A percentile compares a stretch with the other conserved stretches of the same genome.
These are phyloP conservation scores for Eledone cirrhosa DNA, from an alignment of 2,888 invertebrate species.

Conservation along the genomic window DNA sequence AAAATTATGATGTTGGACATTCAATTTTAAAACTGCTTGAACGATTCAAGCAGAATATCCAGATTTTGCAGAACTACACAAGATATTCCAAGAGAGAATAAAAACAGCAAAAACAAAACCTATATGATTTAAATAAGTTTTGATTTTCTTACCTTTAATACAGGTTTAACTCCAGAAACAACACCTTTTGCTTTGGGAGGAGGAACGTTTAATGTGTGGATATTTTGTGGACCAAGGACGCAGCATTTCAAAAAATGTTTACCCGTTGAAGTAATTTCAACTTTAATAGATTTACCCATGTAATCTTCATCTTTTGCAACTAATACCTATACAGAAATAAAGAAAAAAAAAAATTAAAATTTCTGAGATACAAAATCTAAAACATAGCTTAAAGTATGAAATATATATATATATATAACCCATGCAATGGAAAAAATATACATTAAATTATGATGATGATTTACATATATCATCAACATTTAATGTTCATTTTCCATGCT, in stretches of 20 bases:
- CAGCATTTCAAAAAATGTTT: conserved; percentile 68
- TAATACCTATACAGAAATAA: conserved; percentile 71
- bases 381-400: not conserved
- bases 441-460: too few relatives aligned
- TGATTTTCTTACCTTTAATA: not conserved
- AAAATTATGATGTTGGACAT: too few relatives aligned
- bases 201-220: conserved; percentile 51
- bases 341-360: not conserved
- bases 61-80: too few relatives aligned
- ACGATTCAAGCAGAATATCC: too few relatives aligned
- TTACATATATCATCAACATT: too few relatives aligned
- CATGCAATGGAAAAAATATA: too few relatives aligned
- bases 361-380: not conserved
- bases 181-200: conserved; percentile 58
- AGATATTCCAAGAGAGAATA: too few relatives aligned
- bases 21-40: too few relatives aligned
- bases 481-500: too few relatives aligned
- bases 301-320: conserved; percentile 80
- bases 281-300: conserved; percentile 84
- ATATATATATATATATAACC: too few relatives aligned
- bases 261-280: conserved; percentile 73
- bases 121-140: too few relatives aligned
- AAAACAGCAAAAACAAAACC: too few relatives aligned
- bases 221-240: conserved; percentile 44
- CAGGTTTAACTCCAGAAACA: conserved; percentile 53